These are phyloP conservation scores for Apodemus speciosus DNA, from an alignment of 2,113 vertebrate genomes.

Conservation along the genomic window DNA sequence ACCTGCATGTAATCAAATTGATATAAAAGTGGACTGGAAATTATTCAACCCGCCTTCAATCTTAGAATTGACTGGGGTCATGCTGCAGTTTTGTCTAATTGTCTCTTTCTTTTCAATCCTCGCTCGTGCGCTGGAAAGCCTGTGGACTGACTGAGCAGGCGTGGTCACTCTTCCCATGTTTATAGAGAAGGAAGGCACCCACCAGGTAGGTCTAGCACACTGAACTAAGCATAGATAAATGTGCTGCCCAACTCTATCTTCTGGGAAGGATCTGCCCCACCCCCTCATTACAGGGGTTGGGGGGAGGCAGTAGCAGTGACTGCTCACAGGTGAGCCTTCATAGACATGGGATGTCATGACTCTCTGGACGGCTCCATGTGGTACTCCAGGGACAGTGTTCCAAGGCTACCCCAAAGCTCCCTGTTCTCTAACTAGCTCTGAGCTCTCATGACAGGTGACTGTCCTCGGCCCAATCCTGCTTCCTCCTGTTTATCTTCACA, in stretches of 20 bases:
- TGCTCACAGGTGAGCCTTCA: neutral
- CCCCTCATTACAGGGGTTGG: neutral
- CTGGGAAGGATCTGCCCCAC: neutral
- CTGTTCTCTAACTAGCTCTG: neutral
- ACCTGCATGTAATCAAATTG: too few species aligned
- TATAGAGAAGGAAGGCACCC: neutral
- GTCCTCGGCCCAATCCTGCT: neutral
- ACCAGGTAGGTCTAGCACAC: neutral
- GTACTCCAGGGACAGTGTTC: neutral
- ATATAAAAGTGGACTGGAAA: too few species aligned
- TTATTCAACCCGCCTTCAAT: too few species aligned
- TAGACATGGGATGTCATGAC: neutral
- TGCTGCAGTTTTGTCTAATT: too few species aligned
- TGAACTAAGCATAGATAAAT: neutral
- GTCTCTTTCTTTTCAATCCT: too few species aligned
- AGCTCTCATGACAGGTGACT: neutral
- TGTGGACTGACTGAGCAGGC: too few species aligned
- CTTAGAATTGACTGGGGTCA: too few species aligned
- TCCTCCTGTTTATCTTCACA: neutral
- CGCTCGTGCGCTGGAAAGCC: too few species aligned
- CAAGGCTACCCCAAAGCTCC: neutral
- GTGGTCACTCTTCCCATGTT: neutral
- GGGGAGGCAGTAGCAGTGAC: neutral
- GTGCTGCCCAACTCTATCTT: neutral
- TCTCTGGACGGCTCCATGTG: neutral